A percentile compares a stretch with the other conserved stretches of the same genome.
phyloP scores from a whole-genome alignment of 2,113 vertebrate genomes.

The Upupa epops region DNA sequence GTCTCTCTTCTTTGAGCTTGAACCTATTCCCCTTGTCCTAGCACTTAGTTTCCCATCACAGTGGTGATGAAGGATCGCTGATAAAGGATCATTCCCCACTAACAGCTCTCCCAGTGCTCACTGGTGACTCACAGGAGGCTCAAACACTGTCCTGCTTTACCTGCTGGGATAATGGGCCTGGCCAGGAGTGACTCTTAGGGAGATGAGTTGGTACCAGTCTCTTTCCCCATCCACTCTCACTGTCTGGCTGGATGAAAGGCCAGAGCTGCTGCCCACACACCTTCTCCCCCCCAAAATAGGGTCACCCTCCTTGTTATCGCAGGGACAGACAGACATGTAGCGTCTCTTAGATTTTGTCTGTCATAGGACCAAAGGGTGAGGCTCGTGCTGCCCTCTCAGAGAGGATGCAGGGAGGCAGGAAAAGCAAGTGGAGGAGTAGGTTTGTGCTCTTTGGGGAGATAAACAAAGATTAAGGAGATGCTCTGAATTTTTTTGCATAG shows the following conservation, averaged over 20 bases:
- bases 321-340: neutral
- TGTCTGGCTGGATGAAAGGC: neutral
- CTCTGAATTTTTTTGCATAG: slow-evolving; percentile 22
- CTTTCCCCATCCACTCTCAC: slow-evolving; percentile 6
- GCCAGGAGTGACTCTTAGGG: neutral
- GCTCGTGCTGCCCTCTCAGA: neutral
- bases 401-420: neutral
- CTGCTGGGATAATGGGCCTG: neutral
- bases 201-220: neutral
- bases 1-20: no score
- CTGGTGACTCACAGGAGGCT: neutral
- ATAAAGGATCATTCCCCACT: no score
- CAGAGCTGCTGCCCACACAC: neutral
- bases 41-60: neutral
- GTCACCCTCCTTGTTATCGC: neutral
- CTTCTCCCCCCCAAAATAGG: neutral
- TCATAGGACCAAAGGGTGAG: fast-evolving
- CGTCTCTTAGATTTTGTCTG: fast-evolving
- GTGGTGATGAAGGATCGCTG: fast-evolving
- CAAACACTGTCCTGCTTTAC: neutral
- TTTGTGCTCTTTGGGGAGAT: neutral
- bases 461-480: slow-evolving; percentile 28
- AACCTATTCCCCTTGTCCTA: no score
- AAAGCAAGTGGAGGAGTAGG: neutral
- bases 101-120: neutral